A percentile compares a stretch with the other conserved stretches of the same genome.
These are phyloP conservation scores for Girardia tigrina DNA, from an alignment of 2,888 invertebrate genomes.

Conservation along the genomic window DNA sequence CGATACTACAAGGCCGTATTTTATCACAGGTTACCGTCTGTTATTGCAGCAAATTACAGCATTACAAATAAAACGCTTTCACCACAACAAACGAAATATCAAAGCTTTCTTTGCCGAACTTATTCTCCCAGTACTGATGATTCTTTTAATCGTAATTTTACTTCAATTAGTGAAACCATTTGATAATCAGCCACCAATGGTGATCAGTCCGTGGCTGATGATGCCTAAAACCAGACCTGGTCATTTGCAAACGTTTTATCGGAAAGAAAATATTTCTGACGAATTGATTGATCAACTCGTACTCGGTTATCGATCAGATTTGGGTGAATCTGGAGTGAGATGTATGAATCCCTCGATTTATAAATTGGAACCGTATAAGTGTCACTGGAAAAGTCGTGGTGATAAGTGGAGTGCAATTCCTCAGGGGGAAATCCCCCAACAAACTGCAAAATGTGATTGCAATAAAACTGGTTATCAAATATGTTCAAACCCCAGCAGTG, in stretches of 20 bases:
- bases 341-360: constrained; percentile 30
- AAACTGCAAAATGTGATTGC: constrained; percentile 35
- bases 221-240: not conserved
- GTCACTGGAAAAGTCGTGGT: not conserved
- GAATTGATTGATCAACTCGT: not conserved
- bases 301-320: not conserved
- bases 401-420: not conserved
- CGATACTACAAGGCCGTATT: not conserved
- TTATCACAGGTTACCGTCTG: constrained; percentile 42
- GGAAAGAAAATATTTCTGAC: not conserved
- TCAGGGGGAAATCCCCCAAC: not conserved
- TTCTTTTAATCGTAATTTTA: constrained; percentile 53
- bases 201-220: not conserved
- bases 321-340: constrained; percentile 16
- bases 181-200: not conserved
- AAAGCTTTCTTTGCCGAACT: constrained; percentile 55
- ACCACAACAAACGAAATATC: constrained; percentile 53
- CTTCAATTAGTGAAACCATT: not conserved
- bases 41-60: constrained; percentile 50
- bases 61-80: constrained; percentile 53
- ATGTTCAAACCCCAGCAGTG: constrained; percentile 39
- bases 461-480: constrained; percentile 18
- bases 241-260: not conserved
- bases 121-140: constrained; percentile 54
- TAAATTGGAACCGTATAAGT: not conserved